Evolutionary conservation across 2,888 invertebrate species (phyloP).

Genomic region (Cheilosia soror): DNA sequence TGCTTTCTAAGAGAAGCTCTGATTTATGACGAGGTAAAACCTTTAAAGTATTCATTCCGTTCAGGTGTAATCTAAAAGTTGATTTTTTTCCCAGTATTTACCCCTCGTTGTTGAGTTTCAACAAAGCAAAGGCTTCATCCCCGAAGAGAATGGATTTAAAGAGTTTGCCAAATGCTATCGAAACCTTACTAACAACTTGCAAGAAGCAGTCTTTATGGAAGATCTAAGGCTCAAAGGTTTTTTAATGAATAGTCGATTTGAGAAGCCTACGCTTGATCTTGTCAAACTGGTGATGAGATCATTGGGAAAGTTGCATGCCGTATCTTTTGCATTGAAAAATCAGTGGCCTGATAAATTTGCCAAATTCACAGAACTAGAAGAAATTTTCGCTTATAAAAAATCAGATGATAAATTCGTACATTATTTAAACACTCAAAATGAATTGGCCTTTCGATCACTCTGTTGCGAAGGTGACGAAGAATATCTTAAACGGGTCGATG

Average conservation of each 20-base stretch:
- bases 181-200: conserved; percentile 79
- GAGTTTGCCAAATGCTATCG: conserved; percentile 78
- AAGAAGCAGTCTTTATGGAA: conserved; percentile 84
- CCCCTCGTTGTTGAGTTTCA: conserved; percentile 77
- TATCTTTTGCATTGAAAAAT: conserved; percentile 83
- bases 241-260: conserved; percentile 83
- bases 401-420: neutral
- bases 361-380: conserved; percentile 77
- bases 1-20: conserved; percentile 80
- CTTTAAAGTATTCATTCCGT: neutral
- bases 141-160: conserved; percentile 76
- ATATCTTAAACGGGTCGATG: conserved; percentile 73
- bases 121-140: conserved; percentile 76
- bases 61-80: neutral
- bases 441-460: conserved; percentile 66
- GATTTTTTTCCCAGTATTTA: conserved; percentile 43
- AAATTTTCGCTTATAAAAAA: conserved; percentile 77
- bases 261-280: conserved; percentile 81
- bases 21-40: conserved; percentile 79
- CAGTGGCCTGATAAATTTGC: conserved; percentile 77
- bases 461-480: conserved; percentile 51
- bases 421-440: conserved; percentile 77
- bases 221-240: conserved; percentile 83
- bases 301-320: conserved; percentile 84
- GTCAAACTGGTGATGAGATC: conserved; percentile 82